A percentile compares a stretch with the other conserved stretches of the same genome.
Conservation (phyloP, 2,888 invertebrate species). For the Tolmerus cingulatus region DNA sequence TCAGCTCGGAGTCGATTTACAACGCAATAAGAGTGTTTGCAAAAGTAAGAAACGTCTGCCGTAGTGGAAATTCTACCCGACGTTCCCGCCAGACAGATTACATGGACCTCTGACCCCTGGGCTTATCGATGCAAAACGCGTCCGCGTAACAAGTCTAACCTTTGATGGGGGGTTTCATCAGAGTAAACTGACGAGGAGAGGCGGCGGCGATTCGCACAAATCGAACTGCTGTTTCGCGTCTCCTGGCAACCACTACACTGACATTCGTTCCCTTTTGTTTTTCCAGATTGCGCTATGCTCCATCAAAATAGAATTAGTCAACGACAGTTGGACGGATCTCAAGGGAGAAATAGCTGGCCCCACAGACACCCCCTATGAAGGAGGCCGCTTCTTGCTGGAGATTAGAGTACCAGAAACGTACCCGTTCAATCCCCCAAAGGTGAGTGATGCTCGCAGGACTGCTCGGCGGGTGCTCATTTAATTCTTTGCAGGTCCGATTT, state of each 20-base stretch:
- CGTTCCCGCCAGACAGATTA: background rate
- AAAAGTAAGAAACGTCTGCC: background rate
- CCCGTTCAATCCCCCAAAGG: conserved; percentile 99
- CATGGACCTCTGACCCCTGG: conserved; percentile 3
- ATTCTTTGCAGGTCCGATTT: conserved; percentile 82
- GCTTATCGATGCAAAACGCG: background rate
- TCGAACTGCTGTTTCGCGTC: background rate
- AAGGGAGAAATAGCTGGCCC: conserved; percentile 97
- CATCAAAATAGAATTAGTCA: conserved; percentile 87
- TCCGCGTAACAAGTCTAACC: background rate
- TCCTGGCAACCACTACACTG: background rate
- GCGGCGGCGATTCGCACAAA: background rate
- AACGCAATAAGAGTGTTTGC: background rate
- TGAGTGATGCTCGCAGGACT: conserved; percentile 59
- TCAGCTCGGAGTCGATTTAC: background rate
- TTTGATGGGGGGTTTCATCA: background rate
- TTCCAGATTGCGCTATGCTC: conserved; percentile 84
- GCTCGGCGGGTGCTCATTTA: too few species aligned
- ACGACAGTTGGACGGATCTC: conserved; percentile 90
- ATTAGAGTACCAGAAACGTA: conserved; percentile 99
- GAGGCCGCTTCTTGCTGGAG: conserved; percentile 91
- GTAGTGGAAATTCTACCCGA: background rate
- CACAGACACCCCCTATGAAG: conserved; percentile 98
- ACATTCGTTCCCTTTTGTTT: conserved; percentile 23
- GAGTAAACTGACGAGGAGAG: background rate